phyloP scores from a whole-genome alignment of 2,888 invertebrate species.

The Diarsia dahlii region DNA sequence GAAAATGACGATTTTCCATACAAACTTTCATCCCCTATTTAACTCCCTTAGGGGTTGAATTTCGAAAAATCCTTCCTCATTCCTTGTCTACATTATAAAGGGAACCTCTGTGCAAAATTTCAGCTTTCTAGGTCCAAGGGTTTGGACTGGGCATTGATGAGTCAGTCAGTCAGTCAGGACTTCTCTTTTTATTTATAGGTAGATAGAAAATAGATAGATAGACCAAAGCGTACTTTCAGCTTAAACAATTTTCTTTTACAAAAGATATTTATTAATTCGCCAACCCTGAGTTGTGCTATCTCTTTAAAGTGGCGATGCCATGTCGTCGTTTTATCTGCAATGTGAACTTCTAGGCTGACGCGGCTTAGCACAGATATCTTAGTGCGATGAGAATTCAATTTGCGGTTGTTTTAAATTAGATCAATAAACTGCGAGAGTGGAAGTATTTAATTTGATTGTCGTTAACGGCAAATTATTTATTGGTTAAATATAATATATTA shows the following conservation, averaged over 20 bases:
- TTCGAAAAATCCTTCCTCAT: too few relatives aligned
- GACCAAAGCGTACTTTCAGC: not conserved
- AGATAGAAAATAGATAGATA: too few relatives aligned
- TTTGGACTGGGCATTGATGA: too few relatives aligned
- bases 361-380: constrained; percentile 44
- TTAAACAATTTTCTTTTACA: not conserved
- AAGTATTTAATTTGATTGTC: not conserved
- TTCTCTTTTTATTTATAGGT: too few relatives aligned
- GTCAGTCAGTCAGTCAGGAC: too few relatives aligned
- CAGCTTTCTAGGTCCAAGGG: too few relatives aligned
- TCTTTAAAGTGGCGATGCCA: constrained; percentile 67
- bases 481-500: fast-evolving
- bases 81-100: too few relatives aligned
- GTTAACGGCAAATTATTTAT: too few relatives aligned
- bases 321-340: constrained; percentile 62
- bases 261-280: constrained; percentile 9
- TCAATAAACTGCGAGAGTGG: not conserved
- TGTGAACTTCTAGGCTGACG: constrained; percentile 60
- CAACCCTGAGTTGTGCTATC: constrained; percentile 63
- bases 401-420: constrained; percentile 45
- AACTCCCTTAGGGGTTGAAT: too few relatives aligned
- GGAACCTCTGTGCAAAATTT: too few relatives aligned
- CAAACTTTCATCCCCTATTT: too few relatives aligned
- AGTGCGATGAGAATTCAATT: constrained; percentile 56
- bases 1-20: too few relatives aligned